Conservation (phyloP, 1,140 invertebrate species). For the Polypedilum pembai region DNA sequence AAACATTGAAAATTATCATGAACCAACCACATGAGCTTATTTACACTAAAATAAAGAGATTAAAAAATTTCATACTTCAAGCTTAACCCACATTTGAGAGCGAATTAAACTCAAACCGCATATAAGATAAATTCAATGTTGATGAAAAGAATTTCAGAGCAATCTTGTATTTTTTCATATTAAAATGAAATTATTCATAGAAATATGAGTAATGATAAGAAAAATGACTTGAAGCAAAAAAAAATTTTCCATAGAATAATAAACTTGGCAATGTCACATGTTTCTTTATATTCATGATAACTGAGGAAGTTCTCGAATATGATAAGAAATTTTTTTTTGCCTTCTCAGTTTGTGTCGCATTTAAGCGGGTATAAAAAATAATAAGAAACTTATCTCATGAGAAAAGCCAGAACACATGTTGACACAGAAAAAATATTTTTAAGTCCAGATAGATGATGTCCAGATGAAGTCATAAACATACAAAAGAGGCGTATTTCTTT, state of each 20-base stretch:
- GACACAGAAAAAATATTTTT: background rate
- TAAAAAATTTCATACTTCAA: no score
- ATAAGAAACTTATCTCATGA: constrained; percentile 6
- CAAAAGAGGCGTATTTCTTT: no score
- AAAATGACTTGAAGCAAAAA: background rate
- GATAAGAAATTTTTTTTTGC: background rate
- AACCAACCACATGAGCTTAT: no score
- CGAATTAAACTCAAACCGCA: no score
- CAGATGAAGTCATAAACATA: background rate
- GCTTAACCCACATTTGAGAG: no score
- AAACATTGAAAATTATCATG: background rate
- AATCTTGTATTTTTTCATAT: background rate
- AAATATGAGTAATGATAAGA: background rate
- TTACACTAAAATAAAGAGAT: no score
- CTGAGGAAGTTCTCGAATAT: background rate
- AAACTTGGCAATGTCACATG: background rate
- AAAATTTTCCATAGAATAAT: background rate
- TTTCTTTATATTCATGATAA: constrained; percentile 3
- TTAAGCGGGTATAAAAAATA: background rate
- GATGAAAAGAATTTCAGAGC: background rate
- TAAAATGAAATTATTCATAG: background rate
- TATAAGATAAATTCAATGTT: no score
- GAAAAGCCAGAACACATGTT: background rate
- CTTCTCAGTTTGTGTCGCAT: background rate
- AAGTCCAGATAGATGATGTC: background rate